Percentiles rank a stretch among this genome's conserved stretches.
Conservation (phyloP, 2,113 vertebrate species). For the Archilochus colubris region DNA sequence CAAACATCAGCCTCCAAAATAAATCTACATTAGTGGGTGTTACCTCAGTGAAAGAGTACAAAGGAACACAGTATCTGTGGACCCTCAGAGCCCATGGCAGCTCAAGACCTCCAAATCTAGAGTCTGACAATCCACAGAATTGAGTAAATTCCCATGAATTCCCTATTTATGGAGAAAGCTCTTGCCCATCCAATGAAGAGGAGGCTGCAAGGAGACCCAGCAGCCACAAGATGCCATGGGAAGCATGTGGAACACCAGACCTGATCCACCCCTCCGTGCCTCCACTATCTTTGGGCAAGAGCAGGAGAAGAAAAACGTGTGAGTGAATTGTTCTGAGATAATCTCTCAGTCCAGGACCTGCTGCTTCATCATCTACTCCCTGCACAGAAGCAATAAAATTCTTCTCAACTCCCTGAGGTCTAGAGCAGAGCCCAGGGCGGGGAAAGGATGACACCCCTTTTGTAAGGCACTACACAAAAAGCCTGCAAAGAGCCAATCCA, state of each 20-base stretch:
- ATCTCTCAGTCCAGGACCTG: not conserved
- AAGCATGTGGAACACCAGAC: not conserved
- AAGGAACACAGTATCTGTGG: accelerated
- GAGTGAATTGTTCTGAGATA: not conserved
- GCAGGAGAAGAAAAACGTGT: not conserved
- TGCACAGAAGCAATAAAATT: not conserved
- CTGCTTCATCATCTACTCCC: not conserved
- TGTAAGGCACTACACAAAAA: not conserved
- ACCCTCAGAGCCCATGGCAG: not conserved
- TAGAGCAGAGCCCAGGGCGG: not conserved
- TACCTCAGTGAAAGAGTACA: not conserved
- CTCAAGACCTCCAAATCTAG: not conserved
- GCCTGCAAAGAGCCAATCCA: not conserved
- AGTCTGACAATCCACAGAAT: not conserved
- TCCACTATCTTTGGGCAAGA: not conserved
- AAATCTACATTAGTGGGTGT: not conserved
- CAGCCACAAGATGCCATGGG: accelerated
- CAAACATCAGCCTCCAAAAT: not conserved
- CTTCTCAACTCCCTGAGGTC: not conserved
- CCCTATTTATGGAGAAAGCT: not conserved
- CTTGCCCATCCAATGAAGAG: not conserved
- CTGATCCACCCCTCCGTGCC: not conserved
- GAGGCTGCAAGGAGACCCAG: not conserved
- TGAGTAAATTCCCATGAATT: not conserved
- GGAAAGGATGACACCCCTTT: not conserved